Conservation (phyloP, 2,797 vertebrate genomes). For the Phataginus tricuspis region DNA sequence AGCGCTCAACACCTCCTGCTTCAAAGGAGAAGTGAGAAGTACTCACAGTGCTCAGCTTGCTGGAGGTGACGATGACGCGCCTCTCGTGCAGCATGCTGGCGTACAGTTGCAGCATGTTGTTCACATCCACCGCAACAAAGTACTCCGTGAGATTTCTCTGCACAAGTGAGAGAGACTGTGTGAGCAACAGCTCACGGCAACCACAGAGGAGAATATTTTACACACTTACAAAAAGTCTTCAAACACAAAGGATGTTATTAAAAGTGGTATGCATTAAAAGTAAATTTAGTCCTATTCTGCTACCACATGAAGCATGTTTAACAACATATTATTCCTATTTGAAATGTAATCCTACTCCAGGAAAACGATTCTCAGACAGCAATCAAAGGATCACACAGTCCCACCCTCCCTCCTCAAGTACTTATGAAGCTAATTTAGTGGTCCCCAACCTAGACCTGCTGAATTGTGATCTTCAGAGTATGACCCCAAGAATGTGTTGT, state of each 20-base stretch:
- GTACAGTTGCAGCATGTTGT: constrained; percentile 98
- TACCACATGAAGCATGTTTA: background rate
- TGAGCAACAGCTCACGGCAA: constrained; percentile 50
- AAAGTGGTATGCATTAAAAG: constrained; percentile 21
- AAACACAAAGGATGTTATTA: background rate
- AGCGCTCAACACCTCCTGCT: constrained; percentile 76
- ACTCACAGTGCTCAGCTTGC: constrained; percentile 99
- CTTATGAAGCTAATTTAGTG: background rate
- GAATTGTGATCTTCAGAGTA: background rate
- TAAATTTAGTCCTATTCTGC: background rate
- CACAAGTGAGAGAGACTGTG: constrained; percentile 68
- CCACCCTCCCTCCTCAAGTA: background rate
- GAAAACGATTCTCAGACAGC: background rate
- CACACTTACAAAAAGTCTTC: background rate
- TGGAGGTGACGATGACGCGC: constrained; percentile 97
- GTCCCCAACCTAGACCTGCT: too few relatives aligned
- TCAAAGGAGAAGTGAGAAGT: constrained; percentile 82
- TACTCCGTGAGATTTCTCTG: constrained; percentile 99
- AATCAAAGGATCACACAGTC: background rate
- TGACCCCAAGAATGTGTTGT: background rate
- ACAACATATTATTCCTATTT: background rate
- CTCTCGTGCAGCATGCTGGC: constrained; percentile 98
- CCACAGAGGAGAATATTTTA: constrained; percentile 27
- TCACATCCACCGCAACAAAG: constrained; percentile 98
- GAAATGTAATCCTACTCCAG: background rate